phyloP scores from a whole-genome alignment of 2,113 vertebrate genomes.

The Cairina moschata region DNA sequence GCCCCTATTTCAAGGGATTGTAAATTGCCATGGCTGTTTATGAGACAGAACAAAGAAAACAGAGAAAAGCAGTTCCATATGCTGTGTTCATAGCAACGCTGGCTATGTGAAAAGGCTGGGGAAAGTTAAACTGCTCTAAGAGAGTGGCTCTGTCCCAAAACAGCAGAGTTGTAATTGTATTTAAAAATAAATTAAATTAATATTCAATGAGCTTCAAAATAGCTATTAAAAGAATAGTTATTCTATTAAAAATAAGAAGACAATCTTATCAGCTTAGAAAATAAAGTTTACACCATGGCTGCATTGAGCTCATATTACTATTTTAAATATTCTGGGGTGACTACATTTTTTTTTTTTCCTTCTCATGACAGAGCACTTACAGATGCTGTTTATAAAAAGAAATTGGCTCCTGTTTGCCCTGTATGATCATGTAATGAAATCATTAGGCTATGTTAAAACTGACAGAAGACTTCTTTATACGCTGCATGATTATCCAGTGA shows the following conservation, averaged over 20 bases:
- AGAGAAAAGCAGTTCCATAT: not conserved
- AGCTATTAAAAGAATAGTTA: not conserved
- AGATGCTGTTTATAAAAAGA: not conserved
- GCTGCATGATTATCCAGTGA: not conserved
- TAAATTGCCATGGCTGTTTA: not conserved
- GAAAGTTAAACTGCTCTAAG: not conserved
- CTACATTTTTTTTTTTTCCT: not conserved
- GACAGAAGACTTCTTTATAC: not conserved
- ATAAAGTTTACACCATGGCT: not conserved
- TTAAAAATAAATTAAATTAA: not conserved
- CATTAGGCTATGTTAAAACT: not conserved
- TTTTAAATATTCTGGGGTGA: constrained; percentile 16
- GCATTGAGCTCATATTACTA: not conserved
- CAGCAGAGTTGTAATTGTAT: not conserved
- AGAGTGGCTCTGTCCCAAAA: not conserved
- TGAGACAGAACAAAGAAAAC: not conserved
- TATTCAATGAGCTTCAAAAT: not conserved
- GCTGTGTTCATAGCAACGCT: not conserved
- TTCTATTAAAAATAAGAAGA: not conserved
- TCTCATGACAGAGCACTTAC: constrained; percentile 24
- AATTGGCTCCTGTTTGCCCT: not conserved
- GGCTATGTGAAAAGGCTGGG: not conserved
- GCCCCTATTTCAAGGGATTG: not conserved
- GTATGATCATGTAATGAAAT: not conserved
- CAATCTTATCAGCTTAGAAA: not conserved